Base-by-base conservation (phyloP, 1,140 invertebrate genomes). In the Papilio polytes region DNA sequence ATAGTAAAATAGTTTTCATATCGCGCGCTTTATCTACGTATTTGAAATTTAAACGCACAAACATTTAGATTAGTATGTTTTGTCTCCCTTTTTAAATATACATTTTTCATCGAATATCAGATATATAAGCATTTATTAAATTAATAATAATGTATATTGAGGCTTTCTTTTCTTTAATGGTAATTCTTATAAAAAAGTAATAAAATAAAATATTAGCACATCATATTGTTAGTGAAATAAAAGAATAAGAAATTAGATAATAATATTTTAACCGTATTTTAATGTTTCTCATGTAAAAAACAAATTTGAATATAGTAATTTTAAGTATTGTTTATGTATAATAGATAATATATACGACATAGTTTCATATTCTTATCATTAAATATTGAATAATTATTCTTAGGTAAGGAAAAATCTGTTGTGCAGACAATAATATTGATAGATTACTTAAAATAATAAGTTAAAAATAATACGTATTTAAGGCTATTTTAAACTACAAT, bases 391-490 rank as follows among this genome's bases (percentile, higher is more conserved):
- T 66, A 66, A 26, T 31, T 15, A 66, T 22, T 12, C 20, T 31
- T 66, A 66, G 22, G 22, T 66, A 44, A 26, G 26, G 26, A 66
- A 4, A 59, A 77, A 77, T 6, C 74, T 77, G 74, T 44, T 77
- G 74, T 77, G 74, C 74, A 46, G 74, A 78, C 74, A 78, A 78
- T 78, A 78, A 78, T 78, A 76, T 41, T 46, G 26, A 41, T 56
- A 78, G 74, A 18, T 56, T 59, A n/a, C 6, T 13, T 48, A 22
- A 53, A 26, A 22, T 51, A 20, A 46, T 76, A 13, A 44, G 31
- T 76, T 51, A 48, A 26, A 26, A 2, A 51, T 51, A 31, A 6
- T 51, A 20, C 20, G 7, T 44, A 74, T 41, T 46, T n/a, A 44
- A 74, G 15, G 10, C 3, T 70, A 36, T 31, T 70, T 70, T 70